Evolutionary conservation across 2,113 vertebrate genomes (phyloP).

Genomic region (Pachyramphus minor): DNA sequence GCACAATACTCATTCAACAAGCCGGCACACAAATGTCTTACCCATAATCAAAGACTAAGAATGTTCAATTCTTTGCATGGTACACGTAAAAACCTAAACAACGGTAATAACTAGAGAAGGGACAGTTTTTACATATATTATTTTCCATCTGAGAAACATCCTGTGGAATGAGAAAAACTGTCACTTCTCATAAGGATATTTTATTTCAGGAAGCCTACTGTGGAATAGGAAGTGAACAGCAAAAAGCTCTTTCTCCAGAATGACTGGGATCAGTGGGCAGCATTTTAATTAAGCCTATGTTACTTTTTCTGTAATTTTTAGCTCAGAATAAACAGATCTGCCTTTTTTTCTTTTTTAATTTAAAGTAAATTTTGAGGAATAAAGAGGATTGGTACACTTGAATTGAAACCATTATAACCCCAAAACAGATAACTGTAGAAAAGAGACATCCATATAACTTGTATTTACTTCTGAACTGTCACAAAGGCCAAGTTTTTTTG

Average conservation of each 20-base stretch:
- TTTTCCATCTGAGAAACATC: neutral
- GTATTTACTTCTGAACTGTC: neutral
- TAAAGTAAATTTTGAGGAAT: neutral
- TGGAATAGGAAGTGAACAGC: neutral
- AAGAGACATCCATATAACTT: neutral
- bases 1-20: neutral
- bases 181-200: neutral
- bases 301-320: neutral
- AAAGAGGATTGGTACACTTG: neutral
- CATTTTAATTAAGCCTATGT: neutral
- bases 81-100: neutral
- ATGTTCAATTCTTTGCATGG: accelerated
- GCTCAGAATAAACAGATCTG: neutral
- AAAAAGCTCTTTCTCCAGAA: neutral
- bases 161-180: neutral
- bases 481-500: neutral
- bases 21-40: neutral
- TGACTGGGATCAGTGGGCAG: neutral
- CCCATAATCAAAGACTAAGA: neutral
- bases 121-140: neutral
- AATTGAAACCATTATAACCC: neutral
- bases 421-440: neutral
- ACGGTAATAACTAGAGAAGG: neutral
- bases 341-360: neutral
- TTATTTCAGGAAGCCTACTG: neutral